Conservation (phyloP, 2,797 vertebrate species). For the Mormyrus hasselquistii region DNA sequence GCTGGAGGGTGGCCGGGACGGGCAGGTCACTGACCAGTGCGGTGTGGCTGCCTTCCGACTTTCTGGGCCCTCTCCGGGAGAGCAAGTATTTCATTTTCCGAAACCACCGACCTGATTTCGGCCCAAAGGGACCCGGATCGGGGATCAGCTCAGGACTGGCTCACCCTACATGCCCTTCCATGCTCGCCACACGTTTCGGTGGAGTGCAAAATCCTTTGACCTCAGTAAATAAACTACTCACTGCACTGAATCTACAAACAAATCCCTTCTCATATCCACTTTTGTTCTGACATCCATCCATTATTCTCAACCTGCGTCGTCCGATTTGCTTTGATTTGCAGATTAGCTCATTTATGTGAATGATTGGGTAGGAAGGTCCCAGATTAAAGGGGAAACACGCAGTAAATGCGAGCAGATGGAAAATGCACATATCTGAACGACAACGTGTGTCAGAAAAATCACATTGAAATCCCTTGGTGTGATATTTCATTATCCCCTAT, state of each 20-base stretch:
- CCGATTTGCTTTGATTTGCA: no score
- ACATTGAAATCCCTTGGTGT: background rate
- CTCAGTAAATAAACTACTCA: background rate
- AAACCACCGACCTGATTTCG: conserved; percentile 11
- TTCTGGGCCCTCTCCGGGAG: background rate
- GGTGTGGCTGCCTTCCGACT: background rate
- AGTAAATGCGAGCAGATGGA: background rate
- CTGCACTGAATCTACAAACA: background rate
- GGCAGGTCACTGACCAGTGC: background rate
- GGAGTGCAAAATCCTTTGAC: background rate
- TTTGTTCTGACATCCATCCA: background rate
- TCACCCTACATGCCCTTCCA: background rate
- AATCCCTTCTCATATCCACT: background rate
- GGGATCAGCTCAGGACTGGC: background rate
- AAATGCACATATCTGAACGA: background rate
- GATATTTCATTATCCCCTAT: conserved; percentile 4
- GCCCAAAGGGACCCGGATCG: background rate
- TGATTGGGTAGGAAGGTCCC: background rate
- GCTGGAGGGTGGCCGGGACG: background rate
- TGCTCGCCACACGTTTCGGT: background rate
- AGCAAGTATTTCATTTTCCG: background rate
- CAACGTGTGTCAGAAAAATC: background rate
- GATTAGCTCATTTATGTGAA: background rate
- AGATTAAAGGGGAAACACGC: background rate
- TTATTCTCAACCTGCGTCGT: background rate